A percentile compares a stretch with the other conserved stretches of the same genome.
Evolutionary conservation across 2,797 vertebrate species (phyloP).

Genomic region (Mormyrus hasselquistii): DNA sequence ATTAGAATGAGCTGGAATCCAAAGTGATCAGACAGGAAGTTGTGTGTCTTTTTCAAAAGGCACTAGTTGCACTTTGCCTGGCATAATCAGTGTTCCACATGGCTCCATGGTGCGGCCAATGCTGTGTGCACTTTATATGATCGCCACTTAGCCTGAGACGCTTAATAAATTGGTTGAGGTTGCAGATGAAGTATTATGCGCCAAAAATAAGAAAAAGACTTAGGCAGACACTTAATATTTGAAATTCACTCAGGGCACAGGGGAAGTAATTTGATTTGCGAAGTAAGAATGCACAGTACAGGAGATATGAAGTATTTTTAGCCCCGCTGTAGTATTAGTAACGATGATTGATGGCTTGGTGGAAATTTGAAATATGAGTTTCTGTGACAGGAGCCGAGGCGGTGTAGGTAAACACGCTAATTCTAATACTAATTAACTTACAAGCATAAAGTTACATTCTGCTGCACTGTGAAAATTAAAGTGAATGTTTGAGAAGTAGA

Average conservation of each 20-base stretch:
- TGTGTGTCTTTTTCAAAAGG: background rate
- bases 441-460: background rate
- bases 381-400: background rate
- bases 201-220: background rate
- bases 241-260: background rate
- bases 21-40: background rate
- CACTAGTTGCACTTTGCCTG: background rate
- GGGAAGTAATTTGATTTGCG: background rate
- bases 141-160: background rate
- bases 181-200: background rate
- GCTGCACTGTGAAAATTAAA: background rate
- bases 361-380: background rate
- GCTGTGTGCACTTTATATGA: background rate
- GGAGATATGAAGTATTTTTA: background rate
- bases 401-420: background rate
- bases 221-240: background rate
- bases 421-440: background rate
- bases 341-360: background rate
- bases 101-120: background rate
- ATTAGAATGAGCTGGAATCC: background rate
- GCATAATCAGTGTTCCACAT: background rate
- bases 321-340: background rate
- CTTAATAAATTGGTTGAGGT: background rate
- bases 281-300: background rate
- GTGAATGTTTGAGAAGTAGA: background rate